Evolutionary conservation across 2,113 vertebrate genomes (phyloP).

Genomic region (Dolichotis patagonum): DNA sequence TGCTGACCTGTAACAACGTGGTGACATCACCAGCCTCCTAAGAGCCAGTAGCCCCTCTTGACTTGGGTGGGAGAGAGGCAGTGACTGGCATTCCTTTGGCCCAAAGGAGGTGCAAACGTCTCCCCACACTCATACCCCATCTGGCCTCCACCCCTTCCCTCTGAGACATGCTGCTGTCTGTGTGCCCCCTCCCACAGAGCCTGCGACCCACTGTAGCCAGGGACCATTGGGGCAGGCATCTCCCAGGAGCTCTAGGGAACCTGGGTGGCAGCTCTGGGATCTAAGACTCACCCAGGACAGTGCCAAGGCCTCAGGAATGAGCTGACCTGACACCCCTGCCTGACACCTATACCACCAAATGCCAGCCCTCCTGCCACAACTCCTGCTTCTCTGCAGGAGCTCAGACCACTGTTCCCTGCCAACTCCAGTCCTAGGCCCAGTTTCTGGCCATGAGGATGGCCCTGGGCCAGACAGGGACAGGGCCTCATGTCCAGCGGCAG

Average conservation of each 20-base stretch:
- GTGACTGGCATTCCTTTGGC: not conserved
- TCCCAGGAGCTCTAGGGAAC: not conserved
- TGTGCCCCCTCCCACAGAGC: not conserved
- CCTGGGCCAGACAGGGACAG: not conserved
- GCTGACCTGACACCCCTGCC: not conserved
- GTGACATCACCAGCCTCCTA: constrained; percentile 65
- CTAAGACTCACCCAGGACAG: not conserved
- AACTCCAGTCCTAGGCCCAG: not conserved
- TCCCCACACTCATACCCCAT: not conserved
- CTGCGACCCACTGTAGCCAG: not conserved
- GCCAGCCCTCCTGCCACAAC: not conserved
- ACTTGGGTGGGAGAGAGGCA: not conserved
- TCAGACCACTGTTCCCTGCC: not conserved
- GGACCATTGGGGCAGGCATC: accelerated
- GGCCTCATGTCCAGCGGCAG: not conserved
- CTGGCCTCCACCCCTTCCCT: not conserved
- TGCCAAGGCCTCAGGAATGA: not conserved
- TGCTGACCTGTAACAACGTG: not conserved
- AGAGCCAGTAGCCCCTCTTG: constrained; percentile 8
- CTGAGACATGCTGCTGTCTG: not conserved
- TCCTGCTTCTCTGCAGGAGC: not conserved
- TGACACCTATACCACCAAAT: accelerated
- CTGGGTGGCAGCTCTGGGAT: not conserved
- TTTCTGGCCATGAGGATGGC: not conserved
- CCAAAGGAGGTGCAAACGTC: not conserved